These are phyloP conservation scores for Ametastegia equiseti DNA, from an alignment of 2,888 invertebrate genomes.

Conservation along the genomic window DNA sequence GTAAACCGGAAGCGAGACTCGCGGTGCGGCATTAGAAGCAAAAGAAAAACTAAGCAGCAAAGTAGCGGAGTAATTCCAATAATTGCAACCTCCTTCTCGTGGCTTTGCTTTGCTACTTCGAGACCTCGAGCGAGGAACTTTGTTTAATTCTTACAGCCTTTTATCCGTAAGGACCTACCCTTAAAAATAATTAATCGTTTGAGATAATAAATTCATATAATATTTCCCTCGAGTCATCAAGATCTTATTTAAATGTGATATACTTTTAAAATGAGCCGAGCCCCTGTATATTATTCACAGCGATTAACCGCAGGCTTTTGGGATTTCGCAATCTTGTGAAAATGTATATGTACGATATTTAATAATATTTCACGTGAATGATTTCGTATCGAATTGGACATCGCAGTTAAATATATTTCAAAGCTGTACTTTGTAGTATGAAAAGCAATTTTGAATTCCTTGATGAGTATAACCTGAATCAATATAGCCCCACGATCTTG, in stretches of 20 bases:
- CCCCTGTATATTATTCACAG: neutral
- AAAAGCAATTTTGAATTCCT: neutral
- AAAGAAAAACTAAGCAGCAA: constrained; percentile 7
- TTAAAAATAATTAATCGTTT: constrained; percentile 18
- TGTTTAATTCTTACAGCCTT: neutral
- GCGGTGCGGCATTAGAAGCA: constrained; percentile 1
- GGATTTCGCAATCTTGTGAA: neutral
- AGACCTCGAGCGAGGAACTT: neutral
- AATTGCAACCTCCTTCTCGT: neutral
- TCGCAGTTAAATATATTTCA: neutral
- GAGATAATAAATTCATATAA: neutral
- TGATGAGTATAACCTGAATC: constrained; percentile 10
- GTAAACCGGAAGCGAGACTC: constrained; percentile 17
- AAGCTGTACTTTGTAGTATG: neutral
- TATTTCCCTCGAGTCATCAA: neutral
- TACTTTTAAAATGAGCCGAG: neutral
- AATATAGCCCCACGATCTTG: neutral
- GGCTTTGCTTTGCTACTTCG: neutral
- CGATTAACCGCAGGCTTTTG: neutral
- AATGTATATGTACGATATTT: neutral
- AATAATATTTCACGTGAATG: neutral
- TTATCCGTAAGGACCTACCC: neutral
- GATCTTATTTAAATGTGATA: neutral
- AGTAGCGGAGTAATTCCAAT: constrained; percentile 8
- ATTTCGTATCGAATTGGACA: neutral